Evolutionary conservation across 2,888 invertebrate species (phyloP).

Genomic region (Hanleya hanleyi): DNA sequence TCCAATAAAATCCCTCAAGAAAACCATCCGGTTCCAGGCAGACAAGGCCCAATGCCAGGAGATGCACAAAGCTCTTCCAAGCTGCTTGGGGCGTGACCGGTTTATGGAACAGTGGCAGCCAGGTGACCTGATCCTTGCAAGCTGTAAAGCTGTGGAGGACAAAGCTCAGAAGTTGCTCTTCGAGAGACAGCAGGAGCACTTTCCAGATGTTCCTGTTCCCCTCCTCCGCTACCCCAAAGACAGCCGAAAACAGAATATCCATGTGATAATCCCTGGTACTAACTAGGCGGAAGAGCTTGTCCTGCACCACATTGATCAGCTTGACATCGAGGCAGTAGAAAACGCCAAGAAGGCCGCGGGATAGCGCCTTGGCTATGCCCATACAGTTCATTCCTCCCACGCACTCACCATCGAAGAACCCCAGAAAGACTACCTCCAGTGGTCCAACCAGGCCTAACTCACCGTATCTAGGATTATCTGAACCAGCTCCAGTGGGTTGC

Average conservation of each 20-base stretch:
- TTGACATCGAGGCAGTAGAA: not conserved
- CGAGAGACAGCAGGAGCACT: not conserved
- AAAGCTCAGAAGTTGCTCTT: not conserved
- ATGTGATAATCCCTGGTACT: not conserved
- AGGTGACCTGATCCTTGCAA: no score
- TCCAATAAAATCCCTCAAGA: not conserved
- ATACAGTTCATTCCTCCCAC: no score
- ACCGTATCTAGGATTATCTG: no score
- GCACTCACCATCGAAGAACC: no score
- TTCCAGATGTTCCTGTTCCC: not conserved
- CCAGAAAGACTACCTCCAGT: not conserved
- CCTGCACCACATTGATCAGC: not conserved
- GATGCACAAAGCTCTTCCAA: not conserved
- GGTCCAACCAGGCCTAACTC: not conserved
- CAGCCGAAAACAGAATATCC: not conserved
- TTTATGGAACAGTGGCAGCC: not conserved
- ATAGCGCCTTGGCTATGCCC: not conserved
- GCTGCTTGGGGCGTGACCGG: not conserved
- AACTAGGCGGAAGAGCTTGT: not conserved
- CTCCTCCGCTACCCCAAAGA: conserved; percentile 5
- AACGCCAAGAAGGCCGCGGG: not conserved
- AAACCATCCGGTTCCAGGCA: not conserved
- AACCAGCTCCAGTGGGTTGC: no score
- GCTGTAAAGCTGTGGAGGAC: no score
- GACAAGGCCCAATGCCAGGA: not conserved